Percentiles rank a stretch among this genome's conserved stretches.
Evolutionary conservation across 23 tunicate genomes (phyloP).

Genomic region (Halocynthia aurantium): DNA sequence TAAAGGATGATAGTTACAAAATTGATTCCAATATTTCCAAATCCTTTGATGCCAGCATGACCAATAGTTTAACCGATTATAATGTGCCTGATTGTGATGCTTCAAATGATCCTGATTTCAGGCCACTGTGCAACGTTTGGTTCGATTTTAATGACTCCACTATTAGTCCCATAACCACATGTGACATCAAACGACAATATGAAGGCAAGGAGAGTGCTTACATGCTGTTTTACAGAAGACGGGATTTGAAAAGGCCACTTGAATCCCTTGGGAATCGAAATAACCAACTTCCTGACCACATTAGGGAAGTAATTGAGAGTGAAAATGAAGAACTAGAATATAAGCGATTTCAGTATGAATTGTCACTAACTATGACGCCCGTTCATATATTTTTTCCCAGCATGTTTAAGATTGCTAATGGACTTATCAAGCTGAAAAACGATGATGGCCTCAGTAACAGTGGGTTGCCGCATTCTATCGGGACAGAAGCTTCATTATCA

Average conservation of each 20-base stretch:
- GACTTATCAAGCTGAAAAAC: slow-evolving; percentile 17
- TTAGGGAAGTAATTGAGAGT: slow-evolving; percentile 13
- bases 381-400: slow-evolving; percentile 9
- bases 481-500: slow-evolving; percentile 11
- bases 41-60: not conserved
- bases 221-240: slow-evolving; percentile 52
- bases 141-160: slow-evolving; percentile 43
- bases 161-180: slow-evolving; percentile 19
- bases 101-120: not conserved
- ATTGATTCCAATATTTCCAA: too few relatives aligned
- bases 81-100: not conserved
- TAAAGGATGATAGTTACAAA: not conserved
- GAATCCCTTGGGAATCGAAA: slow-evolving; percentile 20
- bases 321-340: slow-evolving; percentile 27
- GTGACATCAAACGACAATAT: slow-evolving; percentile 31
- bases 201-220: slow-evolving; percentile 48
- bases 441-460: not conserved
- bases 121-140: slow-evolving; percentile 30
- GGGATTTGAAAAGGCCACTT: slow-evolving; percentile 28
- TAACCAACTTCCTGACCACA: slow-evolving; percentile 23
- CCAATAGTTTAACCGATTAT: not conserved
- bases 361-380: slow-evolving; percentile 13
- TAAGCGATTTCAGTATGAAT: slow-evolving; percentile 27
- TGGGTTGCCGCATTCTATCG: slow-evolving; percentile 19
- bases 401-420: slow-evolving; percentile 19